phyloP scores from a whole-genome alignment of 2,797 vertebrate species.

The Sebastes goodei region DNA sequence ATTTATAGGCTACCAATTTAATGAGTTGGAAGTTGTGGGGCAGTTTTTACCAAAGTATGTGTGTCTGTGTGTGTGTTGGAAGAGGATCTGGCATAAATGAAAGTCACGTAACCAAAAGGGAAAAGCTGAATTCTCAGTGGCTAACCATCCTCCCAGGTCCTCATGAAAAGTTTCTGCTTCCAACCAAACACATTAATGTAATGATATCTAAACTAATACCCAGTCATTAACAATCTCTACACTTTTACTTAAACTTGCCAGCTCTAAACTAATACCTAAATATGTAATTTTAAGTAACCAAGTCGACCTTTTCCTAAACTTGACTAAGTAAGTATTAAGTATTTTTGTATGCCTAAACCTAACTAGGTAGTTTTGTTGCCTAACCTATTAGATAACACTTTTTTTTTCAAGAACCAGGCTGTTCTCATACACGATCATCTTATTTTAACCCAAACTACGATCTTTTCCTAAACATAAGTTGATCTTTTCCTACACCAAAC shows the following conservation, averaged over 20 bases:
- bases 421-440: too few species aligned
- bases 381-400: not conserved
- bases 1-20: constrained; percentile 16
- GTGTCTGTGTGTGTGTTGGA: not conserved
- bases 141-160: not conserved
- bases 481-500: too few species aligned
- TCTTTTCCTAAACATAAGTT: too few species aligned
- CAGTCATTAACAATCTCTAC: not conserved
- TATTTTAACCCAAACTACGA: too few species aligned
- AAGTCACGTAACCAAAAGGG: not conserved
- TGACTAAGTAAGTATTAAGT: too few species aligned
- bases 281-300: not conserved
- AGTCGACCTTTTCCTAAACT: too few species aligned
- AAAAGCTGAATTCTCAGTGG: constrained; percentile 1
- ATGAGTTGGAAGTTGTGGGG: not conserved
- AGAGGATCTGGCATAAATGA: constrained; percentile 1
- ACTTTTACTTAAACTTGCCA: not conserved
- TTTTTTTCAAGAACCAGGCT: not conserved
- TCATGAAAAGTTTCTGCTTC: not conserved
- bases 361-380: not conserved
- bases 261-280: not conserved
- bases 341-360: too few species aligned
- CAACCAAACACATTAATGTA: not conserved
- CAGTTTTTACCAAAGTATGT: not conserved
- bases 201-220: not conserved